phyloP scores from a whole-genome alignment of 30 jellyfish, hydroid and myxozoan species.

The Phacellophora camtschatica region DNA sequence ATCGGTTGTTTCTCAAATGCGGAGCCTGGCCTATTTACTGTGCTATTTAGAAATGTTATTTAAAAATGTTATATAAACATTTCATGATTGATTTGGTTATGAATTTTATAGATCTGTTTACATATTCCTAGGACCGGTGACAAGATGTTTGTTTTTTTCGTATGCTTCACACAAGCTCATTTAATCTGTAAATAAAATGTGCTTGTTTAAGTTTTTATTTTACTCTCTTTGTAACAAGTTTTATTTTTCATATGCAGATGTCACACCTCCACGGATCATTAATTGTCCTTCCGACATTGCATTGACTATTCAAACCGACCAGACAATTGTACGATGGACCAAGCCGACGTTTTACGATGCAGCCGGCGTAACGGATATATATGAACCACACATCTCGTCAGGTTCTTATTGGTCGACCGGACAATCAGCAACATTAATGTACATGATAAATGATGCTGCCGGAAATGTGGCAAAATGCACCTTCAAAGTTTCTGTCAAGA shows the following conservation, averaged over 20 bases:
- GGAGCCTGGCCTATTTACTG: no score
- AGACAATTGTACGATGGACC: constrained; percentile 64
- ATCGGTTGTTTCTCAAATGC: no score
- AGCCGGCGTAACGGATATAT: constrained; percentile 78
- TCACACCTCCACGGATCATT: constrained; percentile 71
- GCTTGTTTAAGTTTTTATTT: not conserved
- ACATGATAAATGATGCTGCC: constrained; percentile 83
- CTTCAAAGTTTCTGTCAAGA: constrained; percentile 75
- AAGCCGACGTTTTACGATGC: constrained; percentile 87
- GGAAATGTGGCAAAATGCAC: constrained; percentile 82
- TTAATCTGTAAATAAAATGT: not conserved
- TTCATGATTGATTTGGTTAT: no score
- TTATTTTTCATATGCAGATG: constrained; percentile 4
- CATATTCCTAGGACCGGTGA: no score
- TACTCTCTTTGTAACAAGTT: not conserved
- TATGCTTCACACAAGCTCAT: not conserved
- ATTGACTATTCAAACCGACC: not conserved
- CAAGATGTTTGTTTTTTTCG: not conserved
- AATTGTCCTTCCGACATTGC: constrained; percentile 83
- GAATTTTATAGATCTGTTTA: no score
- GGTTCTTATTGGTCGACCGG: constrained; percentile 80
- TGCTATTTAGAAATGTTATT: no score
- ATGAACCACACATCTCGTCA: constrained; percentile 54
- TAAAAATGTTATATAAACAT: no score
- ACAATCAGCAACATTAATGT: constrained; percentile 57